Base-by-base conservation (phyloP, 1,140 invertebrate genomes). In the Zophobas morio region DNA sequence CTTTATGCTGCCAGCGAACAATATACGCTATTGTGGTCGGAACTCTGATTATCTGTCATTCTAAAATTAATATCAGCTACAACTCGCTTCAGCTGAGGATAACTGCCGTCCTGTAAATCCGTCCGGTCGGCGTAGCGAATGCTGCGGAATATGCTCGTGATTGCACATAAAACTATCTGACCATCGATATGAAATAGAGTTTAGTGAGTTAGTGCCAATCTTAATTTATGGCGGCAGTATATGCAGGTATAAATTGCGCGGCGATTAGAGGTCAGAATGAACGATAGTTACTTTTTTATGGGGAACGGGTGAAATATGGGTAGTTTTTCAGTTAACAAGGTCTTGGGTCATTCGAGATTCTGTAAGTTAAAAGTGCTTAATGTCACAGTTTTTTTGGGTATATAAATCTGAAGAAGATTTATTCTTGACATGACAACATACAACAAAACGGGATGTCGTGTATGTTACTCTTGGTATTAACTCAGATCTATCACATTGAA, bases 11-110 rank as follows among this genome's bases (percentile, higher is more conserved):
- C 56, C 70, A 46, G 75, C 49, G 37, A 56, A 76, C 63, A 76
- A 76, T 71, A 42, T 51, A 56, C 76, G 70, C 54, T 63, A 77
- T 77, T 77, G 76, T 77, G 71, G 76, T 66, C 47, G 70, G 49
- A 71, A 71, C 73, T 77, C 76, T 77, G 76, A 75, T 75, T 78
- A 78, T 78, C 71, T 78, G 77, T 78, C 77, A 78, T 78, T 78
- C 77, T 75, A 53, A 73, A 78, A 78, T 78, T 74, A 78, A 78
- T 78, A 74, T 78, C 72, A 46, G 77, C 77, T 74, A 75, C 71
- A 78, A 78, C 60, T 74, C 76, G 76, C 72, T 72, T 77, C 66
- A 72, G 60, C 53, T 71, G 70, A 73, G 70, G 56, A 78, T 74
- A 74, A 78, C 77, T 53, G 77, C 60, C 51, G 66, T 72, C 76